A percentile compares a stretch with the other conserved stretches of the same genome.
phyloP scores from a whole-genome alignment of 2,113 vertebrate genomes.

The Lamprotornis superbus region DNA sequence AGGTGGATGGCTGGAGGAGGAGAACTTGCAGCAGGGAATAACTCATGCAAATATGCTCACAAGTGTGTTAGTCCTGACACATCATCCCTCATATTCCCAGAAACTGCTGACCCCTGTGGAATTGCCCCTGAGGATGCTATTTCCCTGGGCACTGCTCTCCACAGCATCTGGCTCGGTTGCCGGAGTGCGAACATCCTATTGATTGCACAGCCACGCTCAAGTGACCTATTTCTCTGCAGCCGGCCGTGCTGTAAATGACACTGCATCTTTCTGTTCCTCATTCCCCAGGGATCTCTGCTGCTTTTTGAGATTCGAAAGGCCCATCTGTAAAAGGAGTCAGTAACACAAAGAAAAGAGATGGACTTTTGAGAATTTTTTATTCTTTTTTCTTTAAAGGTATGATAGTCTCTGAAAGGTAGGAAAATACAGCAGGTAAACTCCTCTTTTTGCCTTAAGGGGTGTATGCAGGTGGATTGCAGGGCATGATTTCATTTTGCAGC shows the following conservation, averaged over 20 bases:
- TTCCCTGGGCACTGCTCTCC: neutral
- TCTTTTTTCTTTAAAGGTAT: neutral
- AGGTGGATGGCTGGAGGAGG: neutral
- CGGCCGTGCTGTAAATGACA: neutral
- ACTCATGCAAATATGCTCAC: neutral
- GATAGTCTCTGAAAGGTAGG: neutral
- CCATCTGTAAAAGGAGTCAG: neutral
- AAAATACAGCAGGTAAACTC: neutral
- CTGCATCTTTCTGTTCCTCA: neutral
- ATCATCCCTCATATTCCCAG: neutral
- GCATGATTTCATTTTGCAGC: neutral
- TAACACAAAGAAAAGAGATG: neutral
- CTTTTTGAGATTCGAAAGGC: accelerated
- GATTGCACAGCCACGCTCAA: neutral
- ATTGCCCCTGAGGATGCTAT: neutral
- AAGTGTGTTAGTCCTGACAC: neutral
- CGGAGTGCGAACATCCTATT: neutral
- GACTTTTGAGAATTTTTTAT: neutral
- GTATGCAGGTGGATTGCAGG: neutral
- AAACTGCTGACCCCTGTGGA: neutral
- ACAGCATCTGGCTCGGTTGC: neutral
- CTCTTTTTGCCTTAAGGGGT: neutral
- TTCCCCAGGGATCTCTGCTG: neutral
- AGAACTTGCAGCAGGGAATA: neutral
- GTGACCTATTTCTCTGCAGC: neutral